These are phyloP conservation scores for Polypedilum pembai DNA, from an alignment of 1,140 invertebrate species.

Conservation along the genomic window DNA sequence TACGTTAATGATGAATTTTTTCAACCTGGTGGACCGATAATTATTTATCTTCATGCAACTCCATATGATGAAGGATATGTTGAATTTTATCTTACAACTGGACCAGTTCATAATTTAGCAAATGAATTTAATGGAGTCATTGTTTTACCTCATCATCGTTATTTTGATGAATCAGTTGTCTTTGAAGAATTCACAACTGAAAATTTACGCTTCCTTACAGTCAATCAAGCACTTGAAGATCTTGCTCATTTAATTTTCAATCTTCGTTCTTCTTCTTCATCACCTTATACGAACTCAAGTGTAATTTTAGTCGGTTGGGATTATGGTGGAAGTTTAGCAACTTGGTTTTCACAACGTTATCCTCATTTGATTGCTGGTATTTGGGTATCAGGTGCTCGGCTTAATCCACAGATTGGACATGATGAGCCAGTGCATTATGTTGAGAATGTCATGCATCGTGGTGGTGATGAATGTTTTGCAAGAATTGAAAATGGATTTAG, in stretches of 20 bases:
- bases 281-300: conserved; percentile 38
- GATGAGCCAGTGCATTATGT: not conserved
- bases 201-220: conserved; percentile 56
- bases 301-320: conserved; percentile 69
- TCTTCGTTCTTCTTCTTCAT: conserved; percentile 45
- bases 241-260: conserved; percentile 56
- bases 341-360: conserved; percentile 67
- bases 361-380: conserved; percentile 67
- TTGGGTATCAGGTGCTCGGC: conserved; percentile 65
- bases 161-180: conserved; percentile 51
- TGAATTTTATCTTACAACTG: conserved; percentile 42
- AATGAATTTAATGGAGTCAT: conserved; percentile 51
- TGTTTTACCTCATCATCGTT: conserved; percentile 70
- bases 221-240: conserved; percentile 67
- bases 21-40: conserved; percentile 50
- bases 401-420: conserved; percentile 38
- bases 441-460: not conserved
- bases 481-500: not conserved
- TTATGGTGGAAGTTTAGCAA: conserved; percentile 72
- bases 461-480: not conserved
- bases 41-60: conserved; percentile 68
- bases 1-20: conserved; percentile 55
- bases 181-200: conserved; percentile 47
- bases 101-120: conserved; percentile 52
- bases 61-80: conserved; percentile 56